A percentile compares a stretch with the other conserved stretches of the same genome.
These are phyloP conservation scores for Ips nitidus DNA, from an alignment of 1,140 invertebrate species.

Conservation along the genomic window DNA sequence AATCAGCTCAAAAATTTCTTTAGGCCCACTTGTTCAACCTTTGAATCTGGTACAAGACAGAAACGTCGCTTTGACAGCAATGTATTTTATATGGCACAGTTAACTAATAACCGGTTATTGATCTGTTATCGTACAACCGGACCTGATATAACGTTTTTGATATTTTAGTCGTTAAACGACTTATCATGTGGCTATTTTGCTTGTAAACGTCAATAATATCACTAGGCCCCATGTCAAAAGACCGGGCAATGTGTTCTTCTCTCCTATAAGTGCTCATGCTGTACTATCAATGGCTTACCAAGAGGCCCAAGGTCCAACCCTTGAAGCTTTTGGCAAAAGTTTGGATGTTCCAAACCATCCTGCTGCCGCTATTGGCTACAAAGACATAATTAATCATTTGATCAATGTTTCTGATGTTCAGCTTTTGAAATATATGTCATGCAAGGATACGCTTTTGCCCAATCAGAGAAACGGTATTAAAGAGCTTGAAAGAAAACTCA, in stretches of 20 bases:
- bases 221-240: not conserved
- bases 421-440: not conserved
- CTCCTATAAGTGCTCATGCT: not conserved
- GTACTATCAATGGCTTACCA: conserved; percentile 2
- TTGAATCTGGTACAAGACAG: no score
- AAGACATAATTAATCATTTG: not conserved
- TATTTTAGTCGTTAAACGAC: no score
- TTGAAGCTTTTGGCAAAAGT: not conserved
- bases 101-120: no score
- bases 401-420: not conserved
- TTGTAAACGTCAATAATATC: no score
- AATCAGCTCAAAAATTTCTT: no score
- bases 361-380: not conserved
- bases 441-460: not conserved
- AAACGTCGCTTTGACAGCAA: no score
- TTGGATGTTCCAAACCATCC: not conserved
- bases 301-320: not conserved
- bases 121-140: no score
- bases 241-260: not conserved
- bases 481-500: conserved; percentile 1
- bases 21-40: no score
- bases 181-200: no score
- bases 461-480: not conserved
- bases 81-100: no score
- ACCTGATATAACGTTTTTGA: no score